phyloP scores from a whole-genome alignment of 2,113 vertebrate species.

The Pelvicachromis taeniatus region DNA sequence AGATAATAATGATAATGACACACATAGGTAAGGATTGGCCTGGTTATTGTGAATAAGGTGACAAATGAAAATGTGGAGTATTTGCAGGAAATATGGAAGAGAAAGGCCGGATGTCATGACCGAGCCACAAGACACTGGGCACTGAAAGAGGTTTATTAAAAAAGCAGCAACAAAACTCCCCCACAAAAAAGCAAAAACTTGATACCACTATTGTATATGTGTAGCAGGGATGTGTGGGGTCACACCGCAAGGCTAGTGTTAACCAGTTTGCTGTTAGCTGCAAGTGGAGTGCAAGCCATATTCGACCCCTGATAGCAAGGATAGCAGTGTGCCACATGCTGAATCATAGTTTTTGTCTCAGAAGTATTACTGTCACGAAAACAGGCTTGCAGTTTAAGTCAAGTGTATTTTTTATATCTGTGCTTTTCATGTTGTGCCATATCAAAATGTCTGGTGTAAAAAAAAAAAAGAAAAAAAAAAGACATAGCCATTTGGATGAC shows the following conservation, averaged over 20 bases:
- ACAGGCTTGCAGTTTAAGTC: neutral
- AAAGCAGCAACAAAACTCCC: neutral
- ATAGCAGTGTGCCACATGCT: neutral
- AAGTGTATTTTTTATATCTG: neutral
- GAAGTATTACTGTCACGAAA: neutral
- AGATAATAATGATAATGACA: neutral
- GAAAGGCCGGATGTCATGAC: neutral
- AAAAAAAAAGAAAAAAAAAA: neutral
- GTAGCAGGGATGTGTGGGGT: neutral
- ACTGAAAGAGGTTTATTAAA: neutral
- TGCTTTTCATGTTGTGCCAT: neutral
- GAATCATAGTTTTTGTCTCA: neutral
- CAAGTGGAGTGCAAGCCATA: neutral
- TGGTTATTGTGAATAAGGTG: neutral
- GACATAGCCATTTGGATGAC: neutral
- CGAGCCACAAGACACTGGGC: neutral
- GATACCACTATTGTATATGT: neutral
- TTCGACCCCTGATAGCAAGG: rapidly evolving
- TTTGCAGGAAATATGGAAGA: neutral
- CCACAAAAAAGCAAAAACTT: neutral
- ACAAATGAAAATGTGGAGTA: neutral
- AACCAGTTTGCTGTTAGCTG: neutral
- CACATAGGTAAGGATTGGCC: neutral
- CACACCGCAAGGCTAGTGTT: neutral
- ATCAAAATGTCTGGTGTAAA: neutral